Evolutionary conservation across 1,140 invertebrate species (phyloP).

Genomic region (Drosophila teissieri): DNA sequence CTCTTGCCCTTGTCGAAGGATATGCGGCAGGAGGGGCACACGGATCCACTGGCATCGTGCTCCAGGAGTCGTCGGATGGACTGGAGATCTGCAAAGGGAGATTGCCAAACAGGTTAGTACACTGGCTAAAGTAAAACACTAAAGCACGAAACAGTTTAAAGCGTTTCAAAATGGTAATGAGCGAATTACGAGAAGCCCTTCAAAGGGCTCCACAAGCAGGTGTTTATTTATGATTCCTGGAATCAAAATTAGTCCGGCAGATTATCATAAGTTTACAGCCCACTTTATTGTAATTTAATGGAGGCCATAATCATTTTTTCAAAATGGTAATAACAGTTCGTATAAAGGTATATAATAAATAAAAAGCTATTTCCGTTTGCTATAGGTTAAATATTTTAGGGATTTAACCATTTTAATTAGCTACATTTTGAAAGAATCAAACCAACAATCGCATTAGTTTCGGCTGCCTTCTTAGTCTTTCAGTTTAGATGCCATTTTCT

Average conservation of each 20-base stretch:
- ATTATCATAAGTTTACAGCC: background rate
- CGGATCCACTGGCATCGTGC: constrained; percentile 86
- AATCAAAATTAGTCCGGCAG: constrained; percentile 11
- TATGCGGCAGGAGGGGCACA: constrained; percentile 93
- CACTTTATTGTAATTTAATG: too few species aligned
- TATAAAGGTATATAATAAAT: too few species aligned
- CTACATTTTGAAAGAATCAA: constrained; percentile 4
- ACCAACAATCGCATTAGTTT: constrained; percentile 6
- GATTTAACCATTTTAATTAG: constrained; percentile 24
- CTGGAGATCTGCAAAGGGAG: constrained; percentile 88
- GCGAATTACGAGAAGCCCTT: constrained; percentile 32
- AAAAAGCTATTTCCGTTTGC: too few species aligned
- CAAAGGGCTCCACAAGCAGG: constrained; percentile 20
- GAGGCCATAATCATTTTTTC: background rate
- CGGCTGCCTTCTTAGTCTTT: constrained; percentile 4
- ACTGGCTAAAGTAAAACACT: background rate
- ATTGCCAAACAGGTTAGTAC: constrained; percentile 54
- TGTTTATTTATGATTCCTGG: constrained; percentile 31
- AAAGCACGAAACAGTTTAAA: constrained; percentile 17
- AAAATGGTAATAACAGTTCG: background rate
- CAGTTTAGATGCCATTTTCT: background rate
- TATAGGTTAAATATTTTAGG: too few species aligned
- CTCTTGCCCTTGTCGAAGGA: constrained; percentile 98
- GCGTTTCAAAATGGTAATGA: constrained; percentile 29
- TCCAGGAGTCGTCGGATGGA: constrained; percentile 86